Evolutionary conservation across 1,140 invertebrate species (phyloP).

Genomic region (Choristoneura fumiferana): DNA sequence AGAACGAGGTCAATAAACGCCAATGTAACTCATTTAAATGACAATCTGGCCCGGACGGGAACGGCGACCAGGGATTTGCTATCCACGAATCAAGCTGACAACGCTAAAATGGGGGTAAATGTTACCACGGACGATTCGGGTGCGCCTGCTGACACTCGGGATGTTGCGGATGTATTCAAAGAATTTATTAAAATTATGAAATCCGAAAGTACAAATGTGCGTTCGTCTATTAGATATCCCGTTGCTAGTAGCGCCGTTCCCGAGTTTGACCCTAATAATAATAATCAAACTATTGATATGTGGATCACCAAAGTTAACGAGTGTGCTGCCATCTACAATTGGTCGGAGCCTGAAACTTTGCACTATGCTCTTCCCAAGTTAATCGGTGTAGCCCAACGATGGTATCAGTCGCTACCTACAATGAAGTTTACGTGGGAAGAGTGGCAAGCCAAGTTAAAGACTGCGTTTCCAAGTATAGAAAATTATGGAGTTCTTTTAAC

Average conservation of each 20-base stretch:
- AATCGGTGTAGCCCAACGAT: neutral
- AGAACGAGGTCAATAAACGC: neutral
- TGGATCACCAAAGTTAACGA: conserved; percentile 13
- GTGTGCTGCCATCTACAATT: conserved; percentile 12
- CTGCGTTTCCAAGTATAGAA: conserved; percentile 15
- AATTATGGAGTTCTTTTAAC: conserved; percentile 16
- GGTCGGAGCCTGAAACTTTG: neutral
- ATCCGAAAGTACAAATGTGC: neutral
- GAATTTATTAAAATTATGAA: neutral
- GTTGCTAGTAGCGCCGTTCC: neutral
- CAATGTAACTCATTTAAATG: neutral
- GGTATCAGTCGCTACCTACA: conserved; percentile 1
- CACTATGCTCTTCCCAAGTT: conserved; percentile 21
- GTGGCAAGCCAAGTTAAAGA: conserved; percentile 19
- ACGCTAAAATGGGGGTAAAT: too few relatives aligned
- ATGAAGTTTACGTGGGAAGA: conserved; percentile 16
- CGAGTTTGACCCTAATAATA: neutral
- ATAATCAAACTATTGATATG: neutral
- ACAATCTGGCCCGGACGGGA: neutral
- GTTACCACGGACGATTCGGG: neutral
- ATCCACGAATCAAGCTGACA: too few relatives aligned
- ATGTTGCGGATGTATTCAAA: neutral
- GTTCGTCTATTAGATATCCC: neutral
- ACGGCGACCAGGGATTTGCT: neutral
- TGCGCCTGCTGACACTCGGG: neutral